phyloP scores from a whole-genome alignment of 2,113 vertebrate species.

The Gambusia holbrooki region DNA sequence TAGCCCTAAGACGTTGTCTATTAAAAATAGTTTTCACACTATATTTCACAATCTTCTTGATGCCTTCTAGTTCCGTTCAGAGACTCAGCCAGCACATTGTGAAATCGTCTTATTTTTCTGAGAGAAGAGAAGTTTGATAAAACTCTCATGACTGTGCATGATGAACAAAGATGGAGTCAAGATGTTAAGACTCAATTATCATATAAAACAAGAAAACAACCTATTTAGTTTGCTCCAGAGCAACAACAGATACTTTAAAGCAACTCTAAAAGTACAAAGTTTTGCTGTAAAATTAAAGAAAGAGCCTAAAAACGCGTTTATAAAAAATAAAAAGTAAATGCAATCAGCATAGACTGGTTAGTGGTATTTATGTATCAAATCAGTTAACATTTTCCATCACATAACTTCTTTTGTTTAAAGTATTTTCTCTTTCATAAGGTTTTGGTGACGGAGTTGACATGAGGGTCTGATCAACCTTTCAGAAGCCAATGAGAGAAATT shows the following conservation, averaged over 20 bases:
- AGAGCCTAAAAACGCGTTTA: too few species aligned
- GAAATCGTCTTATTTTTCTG: constrained; percentile 12
- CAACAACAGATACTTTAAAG: background rate
- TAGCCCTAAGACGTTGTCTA: background rate
- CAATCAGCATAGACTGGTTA: too few species aligned
- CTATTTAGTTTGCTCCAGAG: too few species aligned
- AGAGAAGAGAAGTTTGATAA: constrained; percentile 32
- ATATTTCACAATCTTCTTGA: constrained; percentile 11
- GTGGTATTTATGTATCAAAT: too few species aligned
- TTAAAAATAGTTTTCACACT: background rate
- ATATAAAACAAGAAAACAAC: background rate
- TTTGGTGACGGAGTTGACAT: too few species aligned
- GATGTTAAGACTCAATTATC: background rate
- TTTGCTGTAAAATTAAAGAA: background rate
- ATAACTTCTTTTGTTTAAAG: too few species aligned
- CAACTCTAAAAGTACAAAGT: too few species aligned
- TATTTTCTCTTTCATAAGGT: too few species aligned
- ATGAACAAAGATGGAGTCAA: background rate
- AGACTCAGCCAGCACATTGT: background rate
- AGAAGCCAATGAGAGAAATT: too few species aligned
- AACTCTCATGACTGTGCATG: constrained; percentile 25
- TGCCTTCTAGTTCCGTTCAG: constrained; percentile 23
- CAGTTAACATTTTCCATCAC: too few species aligned
- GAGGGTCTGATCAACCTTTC: too few species aligned
- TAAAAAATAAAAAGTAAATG: background rate